Conservation (phyloP, 1,140 invertebrate species). For the Scaptomyza montana region DNA sequence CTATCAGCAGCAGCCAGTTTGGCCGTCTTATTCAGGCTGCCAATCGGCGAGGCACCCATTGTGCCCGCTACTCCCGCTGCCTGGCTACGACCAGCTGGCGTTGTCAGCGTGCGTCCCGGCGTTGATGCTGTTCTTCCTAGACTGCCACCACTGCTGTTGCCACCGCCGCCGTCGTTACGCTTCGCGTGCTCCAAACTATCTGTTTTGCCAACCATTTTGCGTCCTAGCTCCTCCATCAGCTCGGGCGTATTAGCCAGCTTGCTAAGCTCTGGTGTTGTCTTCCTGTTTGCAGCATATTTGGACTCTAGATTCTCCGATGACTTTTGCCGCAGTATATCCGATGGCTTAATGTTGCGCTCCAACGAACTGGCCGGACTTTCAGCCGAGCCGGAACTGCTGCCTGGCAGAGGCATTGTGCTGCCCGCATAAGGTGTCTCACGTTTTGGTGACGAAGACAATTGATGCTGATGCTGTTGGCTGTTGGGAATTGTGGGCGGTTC, state of each 20-base stretch:
- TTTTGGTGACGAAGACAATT: constrained; percentile 74
- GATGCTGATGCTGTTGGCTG: constrained; percentile 36
- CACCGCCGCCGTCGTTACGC: constrained; percentile 46
- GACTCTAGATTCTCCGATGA: constrained; percentile 78
- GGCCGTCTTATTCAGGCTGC: constrained; percentile 67
- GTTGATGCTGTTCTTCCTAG: constrained; percentile 68
- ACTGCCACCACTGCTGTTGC: constrained; percentile 45
- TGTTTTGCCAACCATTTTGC: constrained; percentile 76
- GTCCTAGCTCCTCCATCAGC: constrained; percentile 79
- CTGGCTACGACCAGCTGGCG: constrained; percentile 38
- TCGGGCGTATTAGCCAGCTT: constrained; percentile 77
- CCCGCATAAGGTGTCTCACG: constrained; percentile 68
- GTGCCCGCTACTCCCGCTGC: constrained; percentile 1
- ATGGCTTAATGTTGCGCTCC: constrained; percentile 82
- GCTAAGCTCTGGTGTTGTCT: constrained; percentile 78
- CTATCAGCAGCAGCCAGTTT: constrained; percentile 71
- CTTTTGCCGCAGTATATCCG: constrained; percentile 80
- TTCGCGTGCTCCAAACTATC: constrained; percentile 78
- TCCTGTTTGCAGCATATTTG: constrained; percentile 69
- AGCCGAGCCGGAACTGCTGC: constrained; percentile 64
- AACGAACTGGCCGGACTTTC: constrained; percentile 80
- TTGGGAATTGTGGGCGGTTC: constrained; percentile 85
- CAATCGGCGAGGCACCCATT: constrained; percentile 71
- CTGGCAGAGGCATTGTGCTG: constrained; percentile 70
- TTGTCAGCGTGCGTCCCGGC: constrained; percentile 54